A percentile compares a stretch with the other conserved stretches of the same genome.
Conservation (phyloP, 2,113 vertebrate genomes). For the Madoqua kirkii region DNA sequence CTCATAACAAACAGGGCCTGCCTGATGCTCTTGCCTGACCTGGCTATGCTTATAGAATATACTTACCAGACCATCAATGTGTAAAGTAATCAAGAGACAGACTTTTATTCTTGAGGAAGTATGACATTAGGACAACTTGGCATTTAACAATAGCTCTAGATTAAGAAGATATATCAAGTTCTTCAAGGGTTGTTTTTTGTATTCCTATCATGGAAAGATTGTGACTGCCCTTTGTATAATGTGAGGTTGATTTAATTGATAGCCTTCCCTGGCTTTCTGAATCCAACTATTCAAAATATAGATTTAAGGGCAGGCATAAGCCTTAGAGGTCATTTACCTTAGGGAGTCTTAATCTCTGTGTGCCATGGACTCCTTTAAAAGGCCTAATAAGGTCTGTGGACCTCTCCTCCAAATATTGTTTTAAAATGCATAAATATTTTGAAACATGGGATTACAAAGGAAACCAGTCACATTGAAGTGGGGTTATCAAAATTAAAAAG, state of each 20-base stretch:
- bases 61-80: neutral
- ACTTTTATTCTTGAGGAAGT: neutral
- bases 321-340: neutral
- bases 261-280: neutral
- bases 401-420: neutral
- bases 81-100: neutral
- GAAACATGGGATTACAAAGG: neutral
- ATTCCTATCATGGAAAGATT: neutral
- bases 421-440: neutral
- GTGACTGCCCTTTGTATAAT: neutral
- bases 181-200: neutral
- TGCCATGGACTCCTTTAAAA: neutral
- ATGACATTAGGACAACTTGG: neutral
- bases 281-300: neutral
- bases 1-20: neutral
- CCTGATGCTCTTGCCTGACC: neutral
- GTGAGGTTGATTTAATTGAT: neutral
- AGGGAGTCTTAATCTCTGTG: neutral
- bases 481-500: neutral
- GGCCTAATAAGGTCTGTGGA: neutral
- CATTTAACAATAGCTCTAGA: neutral
- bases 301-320: constrained; percentile 6
- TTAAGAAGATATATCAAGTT: neutral
- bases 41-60: neutral
- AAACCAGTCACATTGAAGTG: neutral